These are phyloP conservation scores for Trachemys scripta DNA, from an alignment of 2,113 vertebrate genomes.

Conservation along the genomic window DNA sequence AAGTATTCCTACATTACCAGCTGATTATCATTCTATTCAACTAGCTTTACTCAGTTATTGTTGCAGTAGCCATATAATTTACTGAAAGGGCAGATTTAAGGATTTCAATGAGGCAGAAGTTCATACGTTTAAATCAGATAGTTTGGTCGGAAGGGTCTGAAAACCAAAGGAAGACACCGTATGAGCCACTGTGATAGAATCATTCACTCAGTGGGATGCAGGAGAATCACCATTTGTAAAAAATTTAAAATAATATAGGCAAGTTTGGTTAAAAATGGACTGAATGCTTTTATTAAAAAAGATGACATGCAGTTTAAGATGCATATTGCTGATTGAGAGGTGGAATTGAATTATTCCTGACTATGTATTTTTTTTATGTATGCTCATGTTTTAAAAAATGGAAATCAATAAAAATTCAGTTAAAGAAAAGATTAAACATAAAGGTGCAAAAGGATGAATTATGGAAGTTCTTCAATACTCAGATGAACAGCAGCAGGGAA, in stretches of 20 bases:
- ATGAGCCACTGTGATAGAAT: neutral
- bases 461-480: neutral
- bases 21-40: neutral
- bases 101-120: neutral
- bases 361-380: neutral
- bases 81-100: neutral
- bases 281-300: neutral
- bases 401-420: neutral
- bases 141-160: neutral
- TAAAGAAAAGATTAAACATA: neutral
- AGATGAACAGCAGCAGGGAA: neutral
- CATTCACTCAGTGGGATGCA: neutral
- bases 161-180: neutral
- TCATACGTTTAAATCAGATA: neutral
- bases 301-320: accelerated
- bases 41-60: neutral
- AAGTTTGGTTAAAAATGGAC: neutral
- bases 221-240: neutral
- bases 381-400: neutral
- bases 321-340: neutral
- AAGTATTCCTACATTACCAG: neutral
- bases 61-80: neutral
- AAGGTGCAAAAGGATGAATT: neutral
- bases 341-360: neutral
- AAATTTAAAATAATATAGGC: neutral